These are phyloP conservation scores for Drosophila gaucha DNA, from an alignment of 2,888 invertebrate genomes.

Conservation along the genomic window DNA sequence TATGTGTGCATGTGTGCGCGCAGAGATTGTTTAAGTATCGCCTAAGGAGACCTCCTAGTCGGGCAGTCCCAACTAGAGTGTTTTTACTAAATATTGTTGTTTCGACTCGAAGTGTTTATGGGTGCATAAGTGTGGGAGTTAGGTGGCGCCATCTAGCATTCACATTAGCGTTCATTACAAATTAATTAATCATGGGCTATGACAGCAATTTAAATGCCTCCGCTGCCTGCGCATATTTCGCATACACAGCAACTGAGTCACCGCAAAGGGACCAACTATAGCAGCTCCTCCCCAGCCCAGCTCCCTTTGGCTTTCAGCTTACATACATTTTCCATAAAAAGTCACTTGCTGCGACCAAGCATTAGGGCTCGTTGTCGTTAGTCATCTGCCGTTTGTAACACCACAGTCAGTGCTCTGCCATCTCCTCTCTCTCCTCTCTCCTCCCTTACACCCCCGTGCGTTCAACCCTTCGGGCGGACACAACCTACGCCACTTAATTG, in stretches of 20 bases:
- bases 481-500: constrained; percentile 62
- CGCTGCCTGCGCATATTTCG: neutral
- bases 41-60: no score
- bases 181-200: constrained; percentile 59
- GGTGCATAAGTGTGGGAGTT: neutral
- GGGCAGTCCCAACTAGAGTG: no score
- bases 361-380: constrained; percentile 52
- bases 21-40: no score
- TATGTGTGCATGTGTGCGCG: no score
- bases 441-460: neutral
- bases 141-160: constrained; percentile 38
- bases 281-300: neutral
- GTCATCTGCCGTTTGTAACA: constrained; percentile 46
- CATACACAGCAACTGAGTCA: constrained; percentile 54
- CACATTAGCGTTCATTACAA: constrained; percentile 47
- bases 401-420: neutral
- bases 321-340: constrained; percentile 46
- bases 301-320: constrained; percentile 12
- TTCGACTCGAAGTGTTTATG: no score
- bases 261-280: constrained; percentile 30
- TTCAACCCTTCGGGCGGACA: constrained; percentile 34
- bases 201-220: constrained; percentile 19
- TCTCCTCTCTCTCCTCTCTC: neutral
- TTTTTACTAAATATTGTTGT: no score
- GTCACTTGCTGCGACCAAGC: constrained; percentile 27